phyloP scores from a whole-genome alignment of 2,888 invertebrate species.

The Hypena proboscidalis region DNA sequence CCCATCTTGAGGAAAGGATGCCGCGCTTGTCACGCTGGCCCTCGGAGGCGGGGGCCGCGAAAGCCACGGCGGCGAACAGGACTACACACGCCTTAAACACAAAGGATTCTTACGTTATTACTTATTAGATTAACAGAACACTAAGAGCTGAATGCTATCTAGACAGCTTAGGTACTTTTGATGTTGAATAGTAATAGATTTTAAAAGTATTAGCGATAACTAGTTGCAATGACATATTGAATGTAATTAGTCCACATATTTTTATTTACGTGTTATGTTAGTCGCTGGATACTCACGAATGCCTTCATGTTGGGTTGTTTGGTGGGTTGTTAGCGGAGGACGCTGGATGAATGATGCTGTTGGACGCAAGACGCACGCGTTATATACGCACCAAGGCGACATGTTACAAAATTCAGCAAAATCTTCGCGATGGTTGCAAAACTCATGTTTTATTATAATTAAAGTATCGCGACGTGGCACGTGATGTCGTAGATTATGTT shows the following conservation, averaged over 20 bases:
- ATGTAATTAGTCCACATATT: neutral
- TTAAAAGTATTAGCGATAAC: neutral
- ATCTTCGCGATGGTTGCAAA: conserved; percentile 32
- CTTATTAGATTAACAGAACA: neutral
- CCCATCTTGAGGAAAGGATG: conserved; percentile 20
- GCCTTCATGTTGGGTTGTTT: conserved; percentile 52
- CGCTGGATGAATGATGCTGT: conserved; percentile 10
- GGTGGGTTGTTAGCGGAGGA: conserved; percentile 14
- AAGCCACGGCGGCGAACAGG: conserved; percentile 46
- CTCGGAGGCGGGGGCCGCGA: conserved; percentile 45
- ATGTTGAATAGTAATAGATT: neutral
- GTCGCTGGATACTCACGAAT: conserved; percentile 47
- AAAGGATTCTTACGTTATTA: conserved; percentile 41
- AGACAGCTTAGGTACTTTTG: neutral
- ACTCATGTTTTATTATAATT: conserved; percentile 43
- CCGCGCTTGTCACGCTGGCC: conserved; percentile 56
- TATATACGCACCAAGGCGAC: conserved; percentile 32
- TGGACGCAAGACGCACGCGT: conserved; percentile 2
- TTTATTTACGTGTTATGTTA: neutral
- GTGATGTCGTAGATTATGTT: too few species aligned
- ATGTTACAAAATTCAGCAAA: conserved; percentile 37
- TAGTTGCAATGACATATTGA: neutral
- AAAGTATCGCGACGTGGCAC: conserved; percentile 26
- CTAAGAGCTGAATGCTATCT: neutral
- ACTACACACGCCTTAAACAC: conserved; percentile 46